Evolutionary conservation across 1,140 invertebrate species (phyloP).

Genomic region (Halictus rubicundus): DNA sequence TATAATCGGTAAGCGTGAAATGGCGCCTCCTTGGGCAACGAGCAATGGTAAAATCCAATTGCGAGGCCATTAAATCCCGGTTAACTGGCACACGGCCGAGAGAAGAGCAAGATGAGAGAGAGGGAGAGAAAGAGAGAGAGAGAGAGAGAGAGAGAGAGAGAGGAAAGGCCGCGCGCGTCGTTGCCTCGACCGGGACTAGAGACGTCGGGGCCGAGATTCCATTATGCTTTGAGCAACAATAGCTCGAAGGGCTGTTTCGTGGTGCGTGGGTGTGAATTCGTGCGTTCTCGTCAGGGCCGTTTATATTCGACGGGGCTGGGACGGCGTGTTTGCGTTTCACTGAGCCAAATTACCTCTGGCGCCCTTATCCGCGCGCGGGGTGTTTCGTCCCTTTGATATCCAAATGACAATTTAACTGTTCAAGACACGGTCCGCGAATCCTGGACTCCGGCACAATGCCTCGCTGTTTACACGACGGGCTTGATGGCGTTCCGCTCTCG

Average conservation of each 20-base stretch:
- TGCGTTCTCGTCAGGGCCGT: constrained; percentile 73
- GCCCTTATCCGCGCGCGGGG: constrained; percentile 76
- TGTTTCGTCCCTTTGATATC: constrained; percentile 79
- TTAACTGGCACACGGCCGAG: constrained; percentile 68
- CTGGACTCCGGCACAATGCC: no score
- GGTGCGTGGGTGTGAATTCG: constrained; percentile 76
- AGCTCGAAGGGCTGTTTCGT: constrained; percentile 78
- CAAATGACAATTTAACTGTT: constrained; percentile 80
- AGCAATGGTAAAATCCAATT: constrained; percentile 81
- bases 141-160: not conserved
- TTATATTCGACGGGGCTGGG: constrained; percentile 63
- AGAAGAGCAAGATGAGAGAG: not conserved
- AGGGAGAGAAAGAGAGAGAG: no score
- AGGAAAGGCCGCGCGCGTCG: not conserved
- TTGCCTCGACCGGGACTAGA: constrained; percentile 34
- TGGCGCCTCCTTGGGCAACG: constrained; percentile 75
- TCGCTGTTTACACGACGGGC: no score
- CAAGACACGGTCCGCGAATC: constrained; percentile 43
- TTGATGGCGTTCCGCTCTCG: no score
- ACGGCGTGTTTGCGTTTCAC: constrained; percentile 76
- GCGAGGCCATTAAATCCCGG: constrained; percentile 78
- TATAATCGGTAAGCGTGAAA: constrained; percentile 77
- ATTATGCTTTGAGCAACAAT: constrained; percentile 81
- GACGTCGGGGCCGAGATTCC: constrained; percentile 75
- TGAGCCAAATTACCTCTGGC: constrained; percentile 78